Conservation (phyloP, 92 coral and sea anemone species). For the Paramuricea clavata region DNA sequence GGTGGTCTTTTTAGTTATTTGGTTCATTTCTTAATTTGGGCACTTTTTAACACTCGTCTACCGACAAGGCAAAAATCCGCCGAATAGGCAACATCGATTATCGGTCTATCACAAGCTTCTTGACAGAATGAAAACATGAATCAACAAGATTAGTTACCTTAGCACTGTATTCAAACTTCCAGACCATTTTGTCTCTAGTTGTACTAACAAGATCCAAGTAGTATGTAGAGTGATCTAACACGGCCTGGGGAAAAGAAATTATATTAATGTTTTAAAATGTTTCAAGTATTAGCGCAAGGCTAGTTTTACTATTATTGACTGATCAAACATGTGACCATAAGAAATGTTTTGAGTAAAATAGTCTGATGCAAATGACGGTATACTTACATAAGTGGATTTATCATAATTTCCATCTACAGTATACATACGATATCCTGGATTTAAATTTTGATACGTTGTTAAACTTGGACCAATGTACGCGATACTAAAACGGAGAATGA, state of each 20-base stretch:
- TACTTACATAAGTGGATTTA: slow-evolving; percentile 79
- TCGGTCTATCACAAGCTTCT: neutral
- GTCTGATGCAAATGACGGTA: neutral
- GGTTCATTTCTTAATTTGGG: too few species aligned
- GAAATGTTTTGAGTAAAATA: too few species aligned
- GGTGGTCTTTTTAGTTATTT: too few species aligned
- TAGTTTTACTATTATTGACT: too few species aligned
- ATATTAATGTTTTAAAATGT: too few species aligned
- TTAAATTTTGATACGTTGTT: slow-evolving; percentile 80
- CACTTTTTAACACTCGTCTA: too few species aligned
- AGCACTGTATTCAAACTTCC: slow-evolving; percentile 93
- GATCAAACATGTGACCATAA: neutral
- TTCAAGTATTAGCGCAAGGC: too few species aligned
- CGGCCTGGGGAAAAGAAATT: slow-evolving; percentile 68
- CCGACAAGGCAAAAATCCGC: too few species aligned
- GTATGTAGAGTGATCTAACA: slow-evolving; percentile 92
- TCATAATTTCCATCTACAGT: slow-evolving; percentile 88
- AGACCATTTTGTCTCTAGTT: slow-evolving; percentile 81
- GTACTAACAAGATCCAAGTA: slow-evolving; percentile 84
- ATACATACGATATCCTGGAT: slow-evolving; percentile 97
- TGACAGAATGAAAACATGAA: neutral
- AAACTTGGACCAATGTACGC: slow-evolving; percentile 96
- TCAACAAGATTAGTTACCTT: slow-evolving; percentile 67
- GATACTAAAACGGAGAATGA: slow-evolving; percentile 67
- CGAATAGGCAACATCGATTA: neutral